Conservation (phyloP, 2,888 invertebrate genomes). For the Gortyna flavago region DNA sequence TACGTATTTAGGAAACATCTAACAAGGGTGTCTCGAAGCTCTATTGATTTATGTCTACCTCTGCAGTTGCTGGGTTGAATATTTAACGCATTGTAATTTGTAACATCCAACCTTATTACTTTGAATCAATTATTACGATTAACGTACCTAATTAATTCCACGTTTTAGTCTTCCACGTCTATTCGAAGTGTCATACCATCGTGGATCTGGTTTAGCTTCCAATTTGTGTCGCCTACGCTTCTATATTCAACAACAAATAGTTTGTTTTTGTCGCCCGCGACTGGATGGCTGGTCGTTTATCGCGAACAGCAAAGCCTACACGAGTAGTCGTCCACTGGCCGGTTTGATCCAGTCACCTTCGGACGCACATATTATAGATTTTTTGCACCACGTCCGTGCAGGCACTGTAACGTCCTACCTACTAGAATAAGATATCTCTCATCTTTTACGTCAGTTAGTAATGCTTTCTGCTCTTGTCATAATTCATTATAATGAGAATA, state of each 20-base stretch:
- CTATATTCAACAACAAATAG: slow-evolving; percentile 42
- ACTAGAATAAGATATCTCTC: slow-evolving; percentile 66
- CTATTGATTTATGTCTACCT: slow-evolving; percentile 58
- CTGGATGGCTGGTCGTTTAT: slow-evolving; percentile 19
- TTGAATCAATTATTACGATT: slow-evolving; percentile 44
- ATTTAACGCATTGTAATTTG: slow-evolving; percentile 22
- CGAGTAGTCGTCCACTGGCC: slow-evolving; percentile 23
- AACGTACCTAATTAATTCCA: slow-evolving; percentile 42
- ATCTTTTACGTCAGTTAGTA: slow-evolving; percentile 66
- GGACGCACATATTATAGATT: slow-evolving; percentile 31
- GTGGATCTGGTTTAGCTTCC: slow-evolving; percentile 46
- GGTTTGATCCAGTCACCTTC: slow-evolving; percentile 45
- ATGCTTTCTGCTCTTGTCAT: slow-evolving; percentile 78
- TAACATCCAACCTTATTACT: not conserved
- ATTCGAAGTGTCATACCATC: slow-evolving; percentile 56
- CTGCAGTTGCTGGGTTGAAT: slow-evolving; percentile 15
- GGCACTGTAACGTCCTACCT: slow-evolving; percentile 47
- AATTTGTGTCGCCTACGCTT: slow-evolving; percentile 53
- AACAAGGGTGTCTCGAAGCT: slow-evolving; percentile 58
- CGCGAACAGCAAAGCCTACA: slow-evolving; percentile 31
- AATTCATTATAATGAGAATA: slow-evolving; percentile 73
- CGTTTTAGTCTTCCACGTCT: slow-evolving; percentile 49
- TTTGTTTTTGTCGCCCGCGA: slow-evolving; percentile 42
- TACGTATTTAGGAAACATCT: slow-evolving; percentile 60
- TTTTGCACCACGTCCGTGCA: slow-evolving; percentile 39